These are phyloP conservation scores for Melitaea athalia DNA, from an alignment of 2,888 invertebrate genomes.

Conservation along the genomic window DNA sequence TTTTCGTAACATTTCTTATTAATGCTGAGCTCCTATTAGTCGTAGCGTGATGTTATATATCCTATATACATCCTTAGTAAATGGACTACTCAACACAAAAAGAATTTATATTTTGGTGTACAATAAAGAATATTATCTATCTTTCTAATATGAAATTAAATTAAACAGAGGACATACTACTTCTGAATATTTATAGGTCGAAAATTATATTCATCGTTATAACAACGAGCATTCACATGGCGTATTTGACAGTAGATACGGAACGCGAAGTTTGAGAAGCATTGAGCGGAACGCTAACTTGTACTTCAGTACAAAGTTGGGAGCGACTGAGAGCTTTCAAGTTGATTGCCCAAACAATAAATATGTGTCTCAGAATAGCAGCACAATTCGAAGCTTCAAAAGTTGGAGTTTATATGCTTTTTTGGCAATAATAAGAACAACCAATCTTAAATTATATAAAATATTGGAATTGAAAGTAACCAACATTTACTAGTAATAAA, in stretches of 20 bases:
- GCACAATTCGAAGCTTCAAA: slow-evolving; percentile 23
- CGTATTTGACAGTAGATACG: slow-evolving; percentile 17
- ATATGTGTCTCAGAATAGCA: slow-evolving; percentile 51
- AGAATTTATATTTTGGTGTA: too few relatives aligned
- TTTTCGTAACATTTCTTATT: too few relatives aligned
- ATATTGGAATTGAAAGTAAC: background rate
- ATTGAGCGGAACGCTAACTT: slow-evolving; percentile 37
- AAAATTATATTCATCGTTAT: slow-evolving; percentile 28
- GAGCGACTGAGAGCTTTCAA: slow-evolving; percentile 57
- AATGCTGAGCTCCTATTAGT: too few relatives aligned
- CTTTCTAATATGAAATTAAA: too few relatives aligned
- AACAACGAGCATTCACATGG: slow-evolving; percentile 27
- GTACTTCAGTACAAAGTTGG: slow-evolving; percentile 41
- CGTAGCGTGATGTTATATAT: background rate
- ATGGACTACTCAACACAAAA: too few relatives aligned
- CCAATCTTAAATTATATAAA: background rate
- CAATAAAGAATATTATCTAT: too few relatives aligned
- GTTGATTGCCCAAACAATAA: slow-evolving; percentile 71
- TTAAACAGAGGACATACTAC: background rate
- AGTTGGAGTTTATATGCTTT: slow-evolving; percentile 11
- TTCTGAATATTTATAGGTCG: slow-evolving; percentile 14
- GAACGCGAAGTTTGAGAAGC: slow-evolving; percentile 34
- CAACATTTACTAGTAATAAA: too few relatives aligned
- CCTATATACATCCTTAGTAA: background rate
- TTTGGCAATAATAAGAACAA: background rate